Evolutionary conservation across 1,140 invertebrate genomes (phyloP), one percentile per base, ranked within the genome.

Genomic region (Subanguina moxae): DNA sequence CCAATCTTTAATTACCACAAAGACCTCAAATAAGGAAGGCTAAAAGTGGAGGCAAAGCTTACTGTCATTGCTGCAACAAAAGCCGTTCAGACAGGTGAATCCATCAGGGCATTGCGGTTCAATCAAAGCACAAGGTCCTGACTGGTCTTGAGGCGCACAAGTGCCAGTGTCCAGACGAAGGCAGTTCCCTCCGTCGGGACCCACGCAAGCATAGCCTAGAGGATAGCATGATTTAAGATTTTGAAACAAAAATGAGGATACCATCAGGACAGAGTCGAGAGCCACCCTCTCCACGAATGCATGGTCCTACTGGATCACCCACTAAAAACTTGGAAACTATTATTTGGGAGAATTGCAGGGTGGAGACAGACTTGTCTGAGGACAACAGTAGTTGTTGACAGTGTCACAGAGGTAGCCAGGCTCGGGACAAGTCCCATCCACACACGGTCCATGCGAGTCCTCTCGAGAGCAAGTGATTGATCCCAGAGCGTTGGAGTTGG

Each of bases 371-470:
- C 32, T 38, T 38, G 72, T 70, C 64, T 66, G 65, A 9, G 78
- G 78, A 30, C 78, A 80, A 64, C 78, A 80, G 58, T 66, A 72
- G 58, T 76, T 70, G 57, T 76, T 67, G 27, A 68, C 68, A 11
- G 69, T 67, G 57, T 80, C 80, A 48, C 78, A 80, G 27, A 67
- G 63, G 56, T 74, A 77, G 46, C 78, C 78, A 27, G 76, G 70
- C 42, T 75, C 65, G 17, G 61, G 43, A 58, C 71, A 75, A 17
- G 57, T 57, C 28, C 68, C 38, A 52, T 74, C 73, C 21, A 68
- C 52, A 68, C 78, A 81, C 21, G 75, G 76, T 17, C 78, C 78
- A 27, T 42, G 66, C 5, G 76, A 74, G 30, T 77, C 74, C 19
- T 58, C 61, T 46, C 58, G 57, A 42, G 65, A 56, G 66, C 76